These are phyloP conservation scores for Darevskia nairensis DNA, from an alignment of 2,797 vertebrate species.

Conservation along the genomic window DNA sequence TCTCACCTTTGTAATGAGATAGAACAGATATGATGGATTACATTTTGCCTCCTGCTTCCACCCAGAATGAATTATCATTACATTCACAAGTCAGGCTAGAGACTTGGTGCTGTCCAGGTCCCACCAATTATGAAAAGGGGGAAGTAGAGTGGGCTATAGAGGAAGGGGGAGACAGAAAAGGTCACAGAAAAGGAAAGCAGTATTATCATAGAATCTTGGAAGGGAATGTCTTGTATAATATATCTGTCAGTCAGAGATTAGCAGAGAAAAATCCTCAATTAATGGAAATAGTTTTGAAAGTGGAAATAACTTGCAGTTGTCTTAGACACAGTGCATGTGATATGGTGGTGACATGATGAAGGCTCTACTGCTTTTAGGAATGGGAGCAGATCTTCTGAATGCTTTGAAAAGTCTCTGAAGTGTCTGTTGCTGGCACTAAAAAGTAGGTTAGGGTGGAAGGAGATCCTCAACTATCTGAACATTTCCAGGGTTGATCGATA, in stretches of 20 bases:
- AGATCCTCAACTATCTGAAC: background rate
- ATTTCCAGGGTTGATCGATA: background rate
- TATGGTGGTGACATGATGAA: background rate
- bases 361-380: background rate
- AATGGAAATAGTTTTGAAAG: slow-evolving; percentile 44
- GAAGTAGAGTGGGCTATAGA: slow-evolving; percentile 5
- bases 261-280: slow-evolving; percentile 37
- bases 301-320: background rate
- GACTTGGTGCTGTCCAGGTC: slow-evolving; percentile 64
- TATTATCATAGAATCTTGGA: slow-evolving; percentile 40
- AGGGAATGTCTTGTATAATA: slow-evolving; percentile 40
- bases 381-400: background rate
- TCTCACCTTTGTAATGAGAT: slow-evolving; percentile 80
- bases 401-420: slow-evolving; percentile 1
- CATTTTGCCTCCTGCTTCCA: slow-evolving; percentile 70
- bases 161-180: slow-evolving; percentile 60
- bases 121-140: slow-evolving; percentile 51
- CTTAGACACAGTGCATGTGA: background rate
- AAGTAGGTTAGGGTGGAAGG: background rate
- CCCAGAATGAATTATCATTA: slow-evolving; percentile 77
- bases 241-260: slow-evolving; percentile 30
- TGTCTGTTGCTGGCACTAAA: background rate
- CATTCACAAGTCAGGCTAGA: slow-evolving; percentile 54
- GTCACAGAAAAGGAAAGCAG: slow-evolving; percentile 64
- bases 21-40: slow-evolving; percentile 75